phyloP scores from a whole-genome alignment of 2,888 invertebrate species.

The Cheilosia urbana region DNA sequence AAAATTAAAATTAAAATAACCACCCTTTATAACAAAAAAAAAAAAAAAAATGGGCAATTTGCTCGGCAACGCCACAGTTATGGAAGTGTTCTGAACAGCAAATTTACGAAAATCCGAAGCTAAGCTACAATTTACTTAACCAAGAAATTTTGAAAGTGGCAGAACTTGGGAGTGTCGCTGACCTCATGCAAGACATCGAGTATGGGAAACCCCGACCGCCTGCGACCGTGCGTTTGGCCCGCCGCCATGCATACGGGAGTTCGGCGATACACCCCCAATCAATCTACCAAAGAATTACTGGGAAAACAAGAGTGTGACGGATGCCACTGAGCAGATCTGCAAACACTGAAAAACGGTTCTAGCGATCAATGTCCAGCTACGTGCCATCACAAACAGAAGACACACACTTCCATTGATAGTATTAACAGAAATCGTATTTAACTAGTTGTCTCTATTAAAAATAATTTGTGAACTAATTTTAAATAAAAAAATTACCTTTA shows the following conservation, averaged over 20 bases:
- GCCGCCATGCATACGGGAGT: constrained; percentile 86
- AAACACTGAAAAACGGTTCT: constrained; percentile 84
- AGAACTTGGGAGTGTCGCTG: constrained; percentile 84
- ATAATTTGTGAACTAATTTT: background rate
- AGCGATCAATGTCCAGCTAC: constrained; percentile 87
- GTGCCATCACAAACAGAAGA: constrained; percentile 89
- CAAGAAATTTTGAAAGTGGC: constrained; percentile 84
- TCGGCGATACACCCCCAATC: constrained; percentile 84
- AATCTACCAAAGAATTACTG: constrained; percentile 82
- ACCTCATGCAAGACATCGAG: constrained; percentile 80
- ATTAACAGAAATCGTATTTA: constrained; percentile 71
- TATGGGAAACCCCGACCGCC: constrained; percentile 58
- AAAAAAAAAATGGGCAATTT: constrained; percentile 84
- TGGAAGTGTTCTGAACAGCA: constrained; percentile 88
- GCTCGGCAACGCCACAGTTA: constrained; percentile 86
- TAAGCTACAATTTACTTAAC: constrained; percentile 85
- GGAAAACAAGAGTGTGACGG: constrained; percentile 87
- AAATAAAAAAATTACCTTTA: background rate
- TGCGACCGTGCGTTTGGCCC: constrained; percentile 86
- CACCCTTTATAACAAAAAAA: constrained; percentile 26
- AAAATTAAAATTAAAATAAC: too few species aligned
- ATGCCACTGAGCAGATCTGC: constrained; percentile 87
- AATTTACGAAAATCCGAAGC: constrained; percentile 87
- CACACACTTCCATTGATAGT: constrained; percentile 85
- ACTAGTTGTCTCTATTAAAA: accelerated